phyloP scores from a whole-genome alignment of 2,888 invertebrate genomes.

The Furcula furcula region DNA sequence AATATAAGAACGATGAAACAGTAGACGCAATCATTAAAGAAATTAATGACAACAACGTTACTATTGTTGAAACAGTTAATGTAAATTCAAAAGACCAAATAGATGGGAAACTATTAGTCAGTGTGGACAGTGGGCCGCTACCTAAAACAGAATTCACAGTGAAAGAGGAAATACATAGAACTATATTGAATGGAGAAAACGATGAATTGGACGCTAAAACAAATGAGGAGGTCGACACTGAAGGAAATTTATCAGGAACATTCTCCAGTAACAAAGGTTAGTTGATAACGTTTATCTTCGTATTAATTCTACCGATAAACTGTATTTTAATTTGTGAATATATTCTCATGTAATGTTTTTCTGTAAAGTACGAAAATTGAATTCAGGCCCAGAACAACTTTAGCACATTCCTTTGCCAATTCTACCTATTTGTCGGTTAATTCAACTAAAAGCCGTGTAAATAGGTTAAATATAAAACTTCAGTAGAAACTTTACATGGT shows the following conservation, averaged over 20 bases:
- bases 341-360: too few species aligned
- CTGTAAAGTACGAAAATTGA: too few species aligned
- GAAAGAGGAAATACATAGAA: constrained; percentile 72
- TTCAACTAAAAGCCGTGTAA: too few species aligned
- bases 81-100: constrained; percentile 44
- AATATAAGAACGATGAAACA: constrained; percentile 38
- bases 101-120: constrained; percentile 45
- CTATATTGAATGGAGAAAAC: constrained; percentile 47
- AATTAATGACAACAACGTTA: constrained; percentile 43
- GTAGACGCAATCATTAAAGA: constrained; percentile 51
- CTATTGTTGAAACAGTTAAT: constrained; percentile 40
- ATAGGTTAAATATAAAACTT: too few species aligned
- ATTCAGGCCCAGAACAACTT: too few species aligned
- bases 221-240: constrained; percentile 26
- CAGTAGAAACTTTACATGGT: too few species aligned
- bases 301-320: too few species aligned
- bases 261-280: constrained; percentile 41
- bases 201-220: constrained; percentile 23
- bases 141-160: constrained; percentile 67
- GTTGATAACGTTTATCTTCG: too few species aligned
- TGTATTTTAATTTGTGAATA: too few species aligned
- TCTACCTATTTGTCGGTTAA: too few species aligned
- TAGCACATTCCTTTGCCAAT: too few species aligned
- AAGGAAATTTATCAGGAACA: constrained; percentile 36
- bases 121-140: constrained; percentile 68